Evolutionary conservation across 2,888 invertebrate genomes (phyloP).

Genomic region (Tipula lateralis): DNA sequence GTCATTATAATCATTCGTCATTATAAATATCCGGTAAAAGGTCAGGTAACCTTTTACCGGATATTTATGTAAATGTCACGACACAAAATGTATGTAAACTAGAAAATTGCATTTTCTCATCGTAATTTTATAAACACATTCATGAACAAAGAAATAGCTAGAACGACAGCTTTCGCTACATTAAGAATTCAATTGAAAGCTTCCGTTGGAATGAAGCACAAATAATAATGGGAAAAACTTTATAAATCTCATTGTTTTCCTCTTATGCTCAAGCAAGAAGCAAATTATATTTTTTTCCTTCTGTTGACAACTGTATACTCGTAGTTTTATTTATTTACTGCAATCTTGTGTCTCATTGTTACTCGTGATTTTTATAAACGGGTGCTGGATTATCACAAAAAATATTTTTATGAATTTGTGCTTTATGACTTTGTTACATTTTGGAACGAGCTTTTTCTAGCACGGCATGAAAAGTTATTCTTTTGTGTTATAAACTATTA

Average conservation of each 20-base stretch:
- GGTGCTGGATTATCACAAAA: background rate
- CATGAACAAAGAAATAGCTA: background rate
- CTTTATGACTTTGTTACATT: background rate
- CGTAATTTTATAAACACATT: background rate
- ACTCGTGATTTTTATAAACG: background rate
- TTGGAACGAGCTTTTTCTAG: background rate
- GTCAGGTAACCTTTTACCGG: too few relatives aligned
- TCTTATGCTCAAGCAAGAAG: background rate
- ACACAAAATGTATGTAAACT: too few relatives aligned
- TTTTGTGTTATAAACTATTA: background rate
- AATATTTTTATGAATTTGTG: background rate
- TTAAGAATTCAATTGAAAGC: background rate
- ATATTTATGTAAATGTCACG: too few relatives aligned
- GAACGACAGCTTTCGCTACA: background rate
- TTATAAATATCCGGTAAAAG: too few relatives aligned
- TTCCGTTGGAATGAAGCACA: background rate
- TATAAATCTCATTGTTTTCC: background rate
- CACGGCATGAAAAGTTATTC: background rate
- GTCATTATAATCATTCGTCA: too few relatives aligned
- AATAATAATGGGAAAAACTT: background rate
- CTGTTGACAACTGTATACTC: background rate
- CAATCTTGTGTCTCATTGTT: background rate
- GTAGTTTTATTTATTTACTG: background rate
- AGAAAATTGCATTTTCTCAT: background rate
- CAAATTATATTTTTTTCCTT: background rate